phyloP scores from a whole-genome alignment of 2,888 invertebrate genomes.

The Ectropis crepuscularia region DNA sequence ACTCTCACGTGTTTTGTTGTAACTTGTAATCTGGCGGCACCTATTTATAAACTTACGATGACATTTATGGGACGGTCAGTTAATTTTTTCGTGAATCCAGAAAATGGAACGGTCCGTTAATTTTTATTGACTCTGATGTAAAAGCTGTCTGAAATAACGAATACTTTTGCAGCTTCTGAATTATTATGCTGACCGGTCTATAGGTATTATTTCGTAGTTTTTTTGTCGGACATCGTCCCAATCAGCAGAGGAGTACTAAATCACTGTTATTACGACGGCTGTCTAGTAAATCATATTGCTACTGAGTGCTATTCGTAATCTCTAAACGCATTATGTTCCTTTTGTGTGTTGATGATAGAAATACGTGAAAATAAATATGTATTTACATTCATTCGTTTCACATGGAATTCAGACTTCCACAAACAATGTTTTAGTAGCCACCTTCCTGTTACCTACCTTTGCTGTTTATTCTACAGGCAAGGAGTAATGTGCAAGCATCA shows the following conservation, averaged over 20 bases:
- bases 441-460: too few species aligned
- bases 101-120: too few species aligned
- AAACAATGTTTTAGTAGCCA: neutral
- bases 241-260: conserved; percentile 8
- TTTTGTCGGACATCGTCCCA: neutral
- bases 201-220: neutral
- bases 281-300: conserved; percentile 41
- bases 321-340: conserved; percentile 17
- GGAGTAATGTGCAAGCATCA: too few species aligned
- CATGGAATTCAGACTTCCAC: neutral
- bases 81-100: too few species aligned
- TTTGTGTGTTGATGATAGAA: conserved; percentile 12
- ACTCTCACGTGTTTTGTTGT: too few species aligned
- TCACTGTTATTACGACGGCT: conserved; percentile 35
- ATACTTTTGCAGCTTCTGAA: too few species aligned
- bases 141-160: neutral
- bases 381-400: neutral
- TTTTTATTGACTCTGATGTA: too few species aligned
- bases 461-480: too few species aligned
- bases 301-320: conserved; percentile 26
- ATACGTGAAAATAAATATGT: neutral
- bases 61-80: too few species aligned
- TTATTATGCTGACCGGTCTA: too few species aligned
- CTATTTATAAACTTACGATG: too few species aligned
- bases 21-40: too few species aligned